Evolutionary conservation across 1,140 invertebrate species (phyloP), one percentile per base, ranked within the genome.

Genomic region (Anadara kagoshimensis): DNA sequence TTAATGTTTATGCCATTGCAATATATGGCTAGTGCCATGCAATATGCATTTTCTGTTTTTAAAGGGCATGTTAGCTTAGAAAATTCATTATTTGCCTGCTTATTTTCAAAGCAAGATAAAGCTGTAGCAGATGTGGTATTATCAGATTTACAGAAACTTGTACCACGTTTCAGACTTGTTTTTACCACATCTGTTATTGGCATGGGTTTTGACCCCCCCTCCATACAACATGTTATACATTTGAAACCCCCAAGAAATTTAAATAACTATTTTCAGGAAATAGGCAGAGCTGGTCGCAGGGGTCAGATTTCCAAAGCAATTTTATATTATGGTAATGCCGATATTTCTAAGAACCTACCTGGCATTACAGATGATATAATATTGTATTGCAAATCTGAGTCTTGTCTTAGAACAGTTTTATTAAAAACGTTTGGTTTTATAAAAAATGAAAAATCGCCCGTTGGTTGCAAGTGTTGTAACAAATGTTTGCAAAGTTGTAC

Each of bases 311-410:
- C 24, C 11, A 45, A 8, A 18, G 56, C 56, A 4, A 5, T 63
- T 26, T 22, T 74, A 18, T 62, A 67, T 65, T 63, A 20, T 26
- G 51, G 29, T 43, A 68, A 49, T 5, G 20, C 7, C 24, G 58
- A 74, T 63, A 44, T 72, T 49, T 51, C 69, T 51, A 14, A 20
- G 16, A 72, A 58, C 59, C 12, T 72, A 18, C 49, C 69, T 26
- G 61, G 69, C 7, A 71, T 64, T 26, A 10, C 26, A 18, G 53
- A 63, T 14, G 61, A 71, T 22, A 71, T 71, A 12, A 22, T 71
- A 16, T 22, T 51, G 11, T 64, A 71, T 29, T 71, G 69, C 49
- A 71, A 71, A 4, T 63, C 22, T 56, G 58, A 51, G 12, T 54
- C 20, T 29, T 72, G 61, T 72, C 62, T 65, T 0, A 10, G 63